Conservation (phyloP, 2,797 vertebrate species). For the Tolypeutes matacus region DNA sequence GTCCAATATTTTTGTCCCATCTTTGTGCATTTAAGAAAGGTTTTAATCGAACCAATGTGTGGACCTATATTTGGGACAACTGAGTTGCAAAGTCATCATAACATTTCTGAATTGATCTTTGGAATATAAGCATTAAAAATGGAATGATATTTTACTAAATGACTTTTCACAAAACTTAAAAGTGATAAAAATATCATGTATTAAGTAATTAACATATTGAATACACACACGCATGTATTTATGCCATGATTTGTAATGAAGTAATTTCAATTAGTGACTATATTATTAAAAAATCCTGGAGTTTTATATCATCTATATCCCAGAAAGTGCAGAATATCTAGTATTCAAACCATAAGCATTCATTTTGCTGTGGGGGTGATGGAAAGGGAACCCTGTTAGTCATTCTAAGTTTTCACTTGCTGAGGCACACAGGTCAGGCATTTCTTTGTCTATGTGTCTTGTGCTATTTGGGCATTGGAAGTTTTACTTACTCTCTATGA, state of each 20-base stretch:
- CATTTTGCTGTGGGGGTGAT: fast-evolving
- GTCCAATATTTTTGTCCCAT: neutral
- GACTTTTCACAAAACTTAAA: neutral
- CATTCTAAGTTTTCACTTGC: neutral
- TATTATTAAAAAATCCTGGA: neutral
- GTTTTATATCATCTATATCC: neutral
- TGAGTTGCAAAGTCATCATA: slow-evolving; percentile 53
- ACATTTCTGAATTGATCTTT: slow-evolving; percentile 43
- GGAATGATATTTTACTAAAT: slow-evolving; percentile 10
- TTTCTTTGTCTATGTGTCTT: neutral
- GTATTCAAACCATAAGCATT: neutral
- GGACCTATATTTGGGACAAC: neutral
- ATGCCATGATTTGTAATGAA: neutral
- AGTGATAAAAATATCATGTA: neutral
- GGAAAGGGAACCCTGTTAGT: neutral
- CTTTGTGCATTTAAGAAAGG: slow-evolving; percentile 35
- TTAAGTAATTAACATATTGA: neutral
- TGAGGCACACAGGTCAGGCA: neutral
- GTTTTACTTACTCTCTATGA: neutral
- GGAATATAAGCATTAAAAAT: neutral
- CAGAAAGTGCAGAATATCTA: neutral
- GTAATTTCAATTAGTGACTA: neutral
- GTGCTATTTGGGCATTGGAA: neutral
- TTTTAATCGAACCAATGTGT: slow-evolving; percentile 48
- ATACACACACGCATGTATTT: neutral